Base-by-base conservation (phyloP, 1,140 invertebrate species). In the Microplitis demolitor region DNA sequence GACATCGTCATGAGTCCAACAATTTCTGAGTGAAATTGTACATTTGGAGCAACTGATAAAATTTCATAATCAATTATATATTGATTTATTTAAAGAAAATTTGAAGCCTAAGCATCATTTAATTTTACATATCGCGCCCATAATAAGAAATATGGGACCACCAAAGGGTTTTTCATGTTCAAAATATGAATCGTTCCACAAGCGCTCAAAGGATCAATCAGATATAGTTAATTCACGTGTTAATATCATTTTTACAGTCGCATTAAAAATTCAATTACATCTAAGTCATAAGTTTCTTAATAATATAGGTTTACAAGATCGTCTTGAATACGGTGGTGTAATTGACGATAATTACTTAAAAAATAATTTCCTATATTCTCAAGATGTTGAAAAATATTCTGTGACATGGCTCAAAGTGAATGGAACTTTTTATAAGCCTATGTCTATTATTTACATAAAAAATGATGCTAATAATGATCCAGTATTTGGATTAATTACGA, bases 361-460 rank as follows among this genome's bases (percentile, higher is more conserved):
- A 3, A 16, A 58, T 24, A 58, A 1, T 58, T 67, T 77, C 74
- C 79, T 80, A 79, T 73, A 74, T 70, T 80, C 86, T n/a, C 85
- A 93, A 92, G 86, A 89, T 45, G 87, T 89, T 8, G 97, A 97
- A 78, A 97, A 96, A 79, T 91, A 93, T 24, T 24, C 9, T 24
- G 24, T 58, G n/a, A 24, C 56, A 9, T 58, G 56, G 56, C 14
- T 58, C 4, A 31, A 58, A 58, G 2, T 58, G 0, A 58, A 58
- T 58, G 56, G 56, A 31, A 58, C 56, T 24, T 4, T 16, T 31
- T 31, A 58, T 58, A 58, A 58, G 24, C 56, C 56, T 9, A 24
- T 5, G 4, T 58, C 31, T 58, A 3, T 9, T 58, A 4, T 58
- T 24, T 58, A 58, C 24, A 58, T 31, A 24, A 24, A 9, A 58